Evolutionary conservation across 1,140 invertebrate genomes (phyloP).

Genomic region (Drosophila fuyamai): DNA sequence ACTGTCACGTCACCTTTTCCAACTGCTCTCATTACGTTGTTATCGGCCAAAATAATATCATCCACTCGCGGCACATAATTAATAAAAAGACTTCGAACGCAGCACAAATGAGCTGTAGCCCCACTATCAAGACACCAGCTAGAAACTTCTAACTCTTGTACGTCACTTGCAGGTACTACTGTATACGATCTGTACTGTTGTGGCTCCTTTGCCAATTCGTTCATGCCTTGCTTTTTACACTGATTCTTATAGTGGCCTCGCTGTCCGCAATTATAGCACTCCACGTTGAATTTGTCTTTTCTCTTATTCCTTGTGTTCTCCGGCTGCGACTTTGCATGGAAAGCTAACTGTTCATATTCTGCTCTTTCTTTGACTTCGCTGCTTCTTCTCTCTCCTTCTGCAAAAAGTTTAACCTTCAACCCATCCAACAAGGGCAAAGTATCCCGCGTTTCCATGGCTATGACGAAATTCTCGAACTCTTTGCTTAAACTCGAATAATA

Average conservation of each 20-base stretch:
- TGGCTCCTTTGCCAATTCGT: neutral
- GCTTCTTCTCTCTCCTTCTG: neutral
- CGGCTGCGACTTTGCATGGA: neutral
- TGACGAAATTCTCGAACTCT: neutral
- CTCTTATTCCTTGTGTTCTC: too few relatives aligned
- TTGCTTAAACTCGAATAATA: neutral
- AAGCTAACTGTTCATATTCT: neutral
- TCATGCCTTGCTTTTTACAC: neutral
- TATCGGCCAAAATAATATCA: too few relatives aligned
- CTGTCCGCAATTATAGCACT: slow-evolving; percentile 1
- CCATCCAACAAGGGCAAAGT: neutral
- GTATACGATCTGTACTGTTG: too few relatives aligned
- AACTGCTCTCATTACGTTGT: slow-evolving; percentile 3
- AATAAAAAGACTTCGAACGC: neutral
- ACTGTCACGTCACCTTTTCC: slow-evolving; percentile 1
- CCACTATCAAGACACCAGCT: too few relatives aligned
- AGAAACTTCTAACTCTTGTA: too few relatives aligned
- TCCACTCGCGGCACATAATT: too few relatives aligned
- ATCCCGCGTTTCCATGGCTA: slow-evolving; percentile 2
- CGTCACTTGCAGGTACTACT: too few relatives aligned
- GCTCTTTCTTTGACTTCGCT: neutral
- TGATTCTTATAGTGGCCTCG: neutral
- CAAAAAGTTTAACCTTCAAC: neutral
- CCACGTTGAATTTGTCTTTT: neutral
- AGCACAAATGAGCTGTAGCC: neutral